A percentile compares a stretch with the other conserved stretches of the same genome.
Conservation (phyloP, 2,113 vertebrate genomes). For the Bubo scandiacus region DNA sequence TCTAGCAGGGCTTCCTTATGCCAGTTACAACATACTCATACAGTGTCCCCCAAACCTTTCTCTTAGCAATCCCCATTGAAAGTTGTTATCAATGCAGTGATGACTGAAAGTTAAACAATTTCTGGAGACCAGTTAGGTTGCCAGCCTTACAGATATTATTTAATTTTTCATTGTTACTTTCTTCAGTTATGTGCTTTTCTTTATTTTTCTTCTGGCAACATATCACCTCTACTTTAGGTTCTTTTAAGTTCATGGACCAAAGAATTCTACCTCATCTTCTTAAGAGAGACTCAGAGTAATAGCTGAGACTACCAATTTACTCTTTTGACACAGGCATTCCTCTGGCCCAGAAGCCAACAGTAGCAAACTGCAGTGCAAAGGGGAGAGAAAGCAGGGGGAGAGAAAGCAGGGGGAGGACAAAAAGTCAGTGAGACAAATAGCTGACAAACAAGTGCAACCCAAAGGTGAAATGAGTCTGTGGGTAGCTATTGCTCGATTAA, state of each 20-base stretch:
- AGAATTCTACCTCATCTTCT: not conserved
- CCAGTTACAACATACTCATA: not conserved
- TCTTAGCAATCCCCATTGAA: not conserved
- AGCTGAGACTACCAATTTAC: not conserved
- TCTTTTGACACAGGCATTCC: not conserved
- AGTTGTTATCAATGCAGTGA: not conserved
- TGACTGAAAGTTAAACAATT: not conserved
- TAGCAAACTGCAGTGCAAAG: not conserved
- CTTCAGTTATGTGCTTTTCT: not conserved
- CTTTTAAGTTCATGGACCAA: not conserved
- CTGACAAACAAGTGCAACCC: constrained; percentile 14
- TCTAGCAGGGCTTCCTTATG: not conserved
- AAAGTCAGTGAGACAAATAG: constrained; percentile 36
- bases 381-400: not conserved
- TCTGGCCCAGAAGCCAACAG: not conserved
- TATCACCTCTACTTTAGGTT: not conserved
- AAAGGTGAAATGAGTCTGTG: constrained; percentile 33
- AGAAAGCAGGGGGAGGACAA: not conserved
- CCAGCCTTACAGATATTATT: constrained; percentile 40
- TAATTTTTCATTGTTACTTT: constrained; percentile 37
- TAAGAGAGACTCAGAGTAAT: not conserved
- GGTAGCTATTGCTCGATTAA: not conserved
- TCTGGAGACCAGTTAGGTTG: not conserved
- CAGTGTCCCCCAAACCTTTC: not conserved
- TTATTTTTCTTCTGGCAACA: not conserved